These are phyloP conservation scores for Plebejus anna DNA, from an alignment of 2,888 invertebrate genomes.

Conservation along the genomic window DNA sequence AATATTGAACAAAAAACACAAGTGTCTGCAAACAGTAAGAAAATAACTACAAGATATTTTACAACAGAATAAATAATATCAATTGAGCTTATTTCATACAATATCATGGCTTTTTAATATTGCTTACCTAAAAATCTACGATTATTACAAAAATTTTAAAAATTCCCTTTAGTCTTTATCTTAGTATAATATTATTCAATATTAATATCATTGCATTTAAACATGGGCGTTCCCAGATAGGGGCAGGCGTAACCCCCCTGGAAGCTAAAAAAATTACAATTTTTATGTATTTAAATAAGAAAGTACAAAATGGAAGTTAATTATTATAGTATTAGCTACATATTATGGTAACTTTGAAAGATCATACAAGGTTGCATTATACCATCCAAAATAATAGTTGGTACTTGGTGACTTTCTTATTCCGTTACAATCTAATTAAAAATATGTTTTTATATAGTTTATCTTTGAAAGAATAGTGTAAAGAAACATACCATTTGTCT, in stretches of 20 bases:
- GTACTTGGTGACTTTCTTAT: too few species aligned
- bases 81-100: not conserved
- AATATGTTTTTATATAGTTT: too few species aligned
- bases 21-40: not conserved
- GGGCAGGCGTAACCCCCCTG: too few species aligned
- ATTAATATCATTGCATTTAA: not conserved
- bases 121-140: not conserved
- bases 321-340: not conserved
- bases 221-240: not conserved
- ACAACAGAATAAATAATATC: constrained; percentile 6
- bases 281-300: not conserved
- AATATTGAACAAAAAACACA: constrained; percentile 1
- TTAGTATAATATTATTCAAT: not conserved
- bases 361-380: not conserved
- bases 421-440: too few species aligned
- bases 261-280: too few species aligned
- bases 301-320: not conserved
- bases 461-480: too few species aligned
- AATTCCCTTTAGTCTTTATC: not conserved
- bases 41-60: constrained; percentile 3
- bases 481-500: too few species aligned
- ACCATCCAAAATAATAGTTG: too few species aligned
- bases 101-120: not conserved
- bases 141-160: not conserved
- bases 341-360: not conserved